These are phyloP conservation scores for Notothenia coriiceps DNA, from an alignment of 2,113 vertebrate species.

Conservation along the genomic window DNA sequence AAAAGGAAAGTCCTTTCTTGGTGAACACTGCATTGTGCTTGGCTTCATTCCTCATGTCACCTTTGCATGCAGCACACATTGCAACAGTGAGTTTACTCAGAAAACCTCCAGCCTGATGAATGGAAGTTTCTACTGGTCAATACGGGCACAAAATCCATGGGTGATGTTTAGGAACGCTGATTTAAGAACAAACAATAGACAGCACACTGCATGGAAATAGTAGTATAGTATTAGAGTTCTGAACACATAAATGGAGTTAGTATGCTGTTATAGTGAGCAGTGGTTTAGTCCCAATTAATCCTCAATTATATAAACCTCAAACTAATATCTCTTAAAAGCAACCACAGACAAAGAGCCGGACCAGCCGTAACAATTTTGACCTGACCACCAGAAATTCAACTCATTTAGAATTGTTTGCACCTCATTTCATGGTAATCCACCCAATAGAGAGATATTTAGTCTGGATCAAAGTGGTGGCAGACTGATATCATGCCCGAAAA, in stretches of 20 bases:
- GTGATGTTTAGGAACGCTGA: background rate
- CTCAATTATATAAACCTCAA: conserved; percentile 28
- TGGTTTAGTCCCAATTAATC: background rate
- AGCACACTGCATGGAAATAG: too few relatives aligned
- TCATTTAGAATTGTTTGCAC: too few relatives aligned
- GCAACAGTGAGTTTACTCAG: background rate
- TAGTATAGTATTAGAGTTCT: background rate
- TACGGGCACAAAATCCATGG: background rate
- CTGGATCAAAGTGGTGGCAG: too few relatives aligned
- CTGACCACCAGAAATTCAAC: too few relatives aligned
- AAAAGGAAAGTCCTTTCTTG: conserved; percentile 8
- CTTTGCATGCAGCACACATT: conserved; percentile 25
- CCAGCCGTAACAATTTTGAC: too few relatives aligned
- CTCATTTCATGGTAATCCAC: too few relatives aligned
- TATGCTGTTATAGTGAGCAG: background rate
- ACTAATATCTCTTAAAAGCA: conserved; percentile 34
- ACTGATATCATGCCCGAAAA: too few relatives aligned
- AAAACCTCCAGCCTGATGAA: conserved; percentile 11
- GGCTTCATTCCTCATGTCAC: conserved; percentile 45
- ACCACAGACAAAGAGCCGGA: background rate
- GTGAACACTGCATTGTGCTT: background rate
- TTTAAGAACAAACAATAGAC: background rate
- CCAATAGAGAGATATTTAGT: too few relatives aligned
- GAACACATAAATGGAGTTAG: background rate
- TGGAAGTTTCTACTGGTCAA: conserved; percentile 23